Evolutionary conservation across 2,888 invertebrate species (phyloP).

Genomic region (Parnassius smintheus): DNA sequence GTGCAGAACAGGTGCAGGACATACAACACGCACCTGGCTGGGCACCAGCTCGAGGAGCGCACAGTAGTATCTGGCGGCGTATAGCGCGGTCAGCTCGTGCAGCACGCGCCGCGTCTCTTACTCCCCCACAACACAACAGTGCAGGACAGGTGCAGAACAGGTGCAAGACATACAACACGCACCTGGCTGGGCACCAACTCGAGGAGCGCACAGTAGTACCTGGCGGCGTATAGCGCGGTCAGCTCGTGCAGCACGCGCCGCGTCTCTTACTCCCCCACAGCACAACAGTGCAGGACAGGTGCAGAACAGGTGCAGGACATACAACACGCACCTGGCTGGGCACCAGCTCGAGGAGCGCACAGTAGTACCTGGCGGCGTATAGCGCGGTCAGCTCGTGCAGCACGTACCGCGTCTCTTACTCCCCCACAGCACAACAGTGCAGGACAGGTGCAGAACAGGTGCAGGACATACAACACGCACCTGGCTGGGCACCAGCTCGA

Average conservation of each 20-base stretch:
- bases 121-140: too few relatives aligned
- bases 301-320: too few relatives aligned
- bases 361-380: conserved; percentile 92
- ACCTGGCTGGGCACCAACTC: conserved; percentile 90
- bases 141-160: too few relatives aligned
- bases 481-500: conserved; percentile 89
- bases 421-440: conserved; percentile 77
- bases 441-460: too few relatives aligned
- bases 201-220: conserved; percentile 93
- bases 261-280: conserved; percentile 89
- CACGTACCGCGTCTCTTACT: conserved; percentile 89
- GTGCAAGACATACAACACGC: background rate
- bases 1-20: background rate
- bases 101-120: too few relatives aligned
- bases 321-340: conserved; percentile 83
- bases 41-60: too few relatives aligned
- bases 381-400: conserved; percentile 90
- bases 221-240: conserved; percentile 88
- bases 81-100: too few relatives aligned
- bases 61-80: too few relatives aligned
- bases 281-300: too few relatives aligned
- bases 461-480: conserved; percentile 49
- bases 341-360: conserved; percentile 89
- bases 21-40: too few relatives aligned
- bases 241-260: conserved; percentile 90